Conservation (phyloP, 1,140 invertebrate species). For the Brachionus paranguensis region DNA sequence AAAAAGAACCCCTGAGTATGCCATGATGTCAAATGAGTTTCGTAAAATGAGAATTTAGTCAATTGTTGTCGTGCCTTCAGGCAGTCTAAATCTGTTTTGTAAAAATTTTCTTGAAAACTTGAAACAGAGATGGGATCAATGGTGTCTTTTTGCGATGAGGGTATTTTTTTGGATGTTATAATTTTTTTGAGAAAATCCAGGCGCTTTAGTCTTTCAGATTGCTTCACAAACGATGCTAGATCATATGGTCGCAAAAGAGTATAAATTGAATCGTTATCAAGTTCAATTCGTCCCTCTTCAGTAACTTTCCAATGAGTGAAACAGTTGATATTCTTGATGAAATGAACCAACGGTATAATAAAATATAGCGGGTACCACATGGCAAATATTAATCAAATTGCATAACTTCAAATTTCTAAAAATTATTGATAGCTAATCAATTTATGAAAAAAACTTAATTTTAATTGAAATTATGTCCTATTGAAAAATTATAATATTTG, state of each 20-base stretch:
- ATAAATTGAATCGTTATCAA: not conserved
- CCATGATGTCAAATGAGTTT: constrained; percentile 17
- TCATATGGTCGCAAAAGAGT: constrained; percentile 17
- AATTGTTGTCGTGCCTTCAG: constrained; percentile 12
- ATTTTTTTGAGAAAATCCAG: not conserved
- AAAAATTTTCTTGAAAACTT: constrained; percentile 29
- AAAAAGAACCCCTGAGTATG: not conserved
- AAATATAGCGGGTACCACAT: no score
- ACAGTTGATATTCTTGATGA: not conserved
- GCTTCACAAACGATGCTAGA: constrained; percentile 5
- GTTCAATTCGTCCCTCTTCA: not conserved
- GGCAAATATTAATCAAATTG: no score
- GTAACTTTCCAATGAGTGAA: constrained; percentile 15
- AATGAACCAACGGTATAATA: not conserved
- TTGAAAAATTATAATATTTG: not conserved
- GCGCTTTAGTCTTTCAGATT: not conserved
- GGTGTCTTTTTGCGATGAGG: not conserved
- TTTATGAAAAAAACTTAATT: not conserved
- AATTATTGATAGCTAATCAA: not conserved
- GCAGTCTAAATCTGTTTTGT: constrained; percentile 21
- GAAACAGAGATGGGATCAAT: not conserved
- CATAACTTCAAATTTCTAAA: no score
- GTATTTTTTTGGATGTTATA: not conserved
- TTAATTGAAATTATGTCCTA: not conserved
- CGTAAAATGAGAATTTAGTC: constrained; percentile 39